These are phyloP conservation scores for Linepithema humile DNA, from an alignment of 1,140 invertebrate species.

Conservation along the genomic window DNA sequence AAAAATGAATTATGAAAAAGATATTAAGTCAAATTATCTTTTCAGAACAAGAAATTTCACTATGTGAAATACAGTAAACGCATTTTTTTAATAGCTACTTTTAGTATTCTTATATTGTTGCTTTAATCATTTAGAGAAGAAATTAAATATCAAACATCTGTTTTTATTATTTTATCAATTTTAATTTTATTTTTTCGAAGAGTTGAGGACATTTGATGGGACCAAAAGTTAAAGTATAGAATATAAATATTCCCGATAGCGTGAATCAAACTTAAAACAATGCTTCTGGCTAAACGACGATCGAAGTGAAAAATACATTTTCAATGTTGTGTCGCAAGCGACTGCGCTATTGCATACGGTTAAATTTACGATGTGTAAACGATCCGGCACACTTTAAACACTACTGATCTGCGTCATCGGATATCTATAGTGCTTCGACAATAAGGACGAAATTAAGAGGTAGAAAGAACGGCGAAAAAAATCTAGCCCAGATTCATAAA, in stretches of 20 bases:
- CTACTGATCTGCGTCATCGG: not conserved
- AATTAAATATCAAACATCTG: too few relatives aligned
- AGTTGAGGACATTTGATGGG: too few relatives aligned
- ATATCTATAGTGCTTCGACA: not conserved
- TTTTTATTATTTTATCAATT: too few relatives aligned
- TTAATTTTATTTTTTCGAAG: too few relatives aligned
- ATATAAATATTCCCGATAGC: not conserved
- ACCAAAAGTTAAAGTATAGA: not conserved
- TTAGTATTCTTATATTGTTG: too few relatives aligned
- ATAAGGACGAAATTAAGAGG: not conserved
- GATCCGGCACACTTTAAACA: not conserved
- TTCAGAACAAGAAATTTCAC: too few relatives aligned
- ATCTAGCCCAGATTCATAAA: constrained; percentile 30
- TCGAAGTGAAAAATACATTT: not conserved
- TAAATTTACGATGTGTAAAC: constrained; percentile 47
- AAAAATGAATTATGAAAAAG: not conserved
- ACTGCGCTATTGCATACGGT: not conserved
- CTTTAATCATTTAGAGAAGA: too few relatives aligned
- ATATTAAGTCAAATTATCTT: not conserved
- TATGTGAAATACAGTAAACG: too few relatives aligned
- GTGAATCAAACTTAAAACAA: not conserved
- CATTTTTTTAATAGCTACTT: too few relatives aligned
- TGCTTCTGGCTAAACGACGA: not conserved
- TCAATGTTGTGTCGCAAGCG: not conserved
- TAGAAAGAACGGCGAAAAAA: not conserved